Evolutionary conservation across 2,797 vertebrate species (phyloP).

Genomic region (Cryptoprocta ferox): DNA sequence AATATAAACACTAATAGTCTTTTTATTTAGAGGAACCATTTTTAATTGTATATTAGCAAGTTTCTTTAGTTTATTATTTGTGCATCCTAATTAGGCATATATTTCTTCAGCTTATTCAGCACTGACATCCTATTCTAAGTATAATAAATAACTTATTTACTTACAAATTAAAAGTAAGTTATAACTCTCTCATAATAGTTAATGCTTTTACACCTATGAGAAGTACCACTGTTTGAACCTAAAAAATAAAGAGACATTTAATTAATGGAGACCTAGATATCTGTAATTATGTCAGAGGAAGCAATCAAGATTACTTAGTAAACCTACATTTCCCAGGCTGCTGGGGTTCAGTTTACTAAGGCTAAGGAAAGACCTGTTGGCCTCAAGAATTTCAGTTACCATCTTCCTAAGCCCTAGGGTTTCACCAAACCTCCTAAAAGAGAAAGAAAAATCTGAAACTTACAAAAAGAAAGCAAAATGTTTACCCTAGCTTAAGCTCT

Average conservation of each 20-base stretch:
- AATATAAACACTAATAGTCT: constrained; percentile 29
- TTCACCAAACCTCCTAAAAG: constrained; percentile 33
- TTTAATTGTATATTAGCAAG: constrained; percentile 9
- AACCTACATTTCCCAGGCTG: neutral
- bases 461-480: constrained; percentile 52
- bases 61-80: constrained; percentile 57
- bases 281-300: neutral
- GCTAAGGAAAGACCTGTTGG: neutral
- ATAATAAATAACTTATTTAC: neutral
- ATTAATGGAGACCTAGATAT: neutral
- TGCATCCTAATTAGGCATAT: constrained; percentile 17
- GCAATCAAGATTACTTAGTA: constrained; percentile 38
- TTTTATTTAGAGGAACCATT: constrained; percentile 49
- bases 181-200: neutral
- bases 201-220: neutral
- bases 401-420: constrained; percentile 31
- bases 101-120: constrained; percentile 26
- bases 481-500: constrained; percentile 32
- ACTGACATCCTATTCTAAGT: neutral
- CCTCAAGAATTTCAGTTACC: constrained; percentile 57
- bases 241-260: constrained; percentile 39
- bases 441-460: constrained; percentile 55
- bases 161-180: constrained; percentile 56
- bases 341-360: neutral
- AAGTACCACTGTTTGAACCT: neutral